A percentile compares a stretch with the other conserved stretches of the same genome.
These are phyloP conservation scores for Gnatocerus cornutus DNA, from an alignment of 2,888 invertebrate species.

Conservation along the genomic window DNA sequence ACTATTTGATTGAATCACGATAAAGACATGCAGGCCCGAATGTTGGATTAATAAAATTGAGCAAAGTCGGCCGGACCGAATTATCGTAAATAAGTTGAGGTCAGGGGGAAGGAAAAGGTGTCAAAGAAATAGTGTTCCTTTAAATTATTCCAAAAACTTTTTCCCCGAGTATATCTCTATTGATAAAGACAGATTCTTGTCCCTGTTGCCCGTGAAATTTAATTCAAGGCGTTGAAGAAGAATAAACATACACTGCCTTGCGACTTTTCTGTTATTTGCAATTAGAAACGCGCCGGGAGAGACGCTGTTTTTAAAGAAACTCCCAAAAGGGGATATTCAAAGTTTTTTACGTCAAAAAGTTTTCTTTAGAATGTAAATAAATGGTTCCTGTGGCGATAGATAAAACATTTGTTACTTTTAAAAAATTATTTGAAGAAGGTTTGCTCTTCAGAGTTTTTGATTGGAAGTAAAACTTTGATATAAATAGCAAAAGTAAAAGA, in stretches of 20 bases:
- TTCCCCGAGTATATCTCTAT: too few relatives aligned
- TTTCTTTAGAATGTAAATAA: constrained; percentile 3
- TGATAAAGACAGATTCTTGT: too few relatives aligned
- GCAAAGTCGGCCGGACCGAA: neutral
- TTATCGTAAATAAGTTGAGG: neutral
- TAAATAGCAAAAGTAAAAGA: neutral
- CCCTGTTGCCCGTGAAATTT: too few relatives aligned
- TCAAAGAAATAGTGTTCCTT: neutral
- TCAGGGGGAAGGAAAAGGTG: too few relatives aligned
- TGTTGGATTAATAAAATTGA: neutral
- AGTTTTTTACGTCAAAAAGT: constrained; percentile 4
- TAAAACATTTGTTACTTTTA: constrained; percentile 10
- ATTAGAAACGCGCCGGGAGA: constrained; percentile 1
- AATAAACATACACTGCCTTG: constrained; percentile 2
- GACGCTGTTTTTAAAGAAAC: neutral
- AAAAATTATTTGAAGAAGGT: neutral
- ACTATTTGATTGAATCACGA: constrained; percentile 12
- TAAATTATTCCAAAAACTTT: too few relatives aligned
- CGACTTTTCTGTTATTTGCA: neutral
- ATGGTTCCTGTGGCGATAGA: constrained; percentile 6
- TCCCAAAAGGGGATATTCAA: constrained; percentile 3
- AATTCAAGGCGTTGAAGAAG: constrained; percentile 8
- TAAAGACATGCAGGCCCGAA: constrained; percentile 17
- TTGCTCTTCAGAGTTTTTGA: neutral
- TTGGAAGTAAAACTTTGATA: neutral